Conservation (phyloP, 2,113 vertebrate species). For the Otolemur garnettii region DNA sequence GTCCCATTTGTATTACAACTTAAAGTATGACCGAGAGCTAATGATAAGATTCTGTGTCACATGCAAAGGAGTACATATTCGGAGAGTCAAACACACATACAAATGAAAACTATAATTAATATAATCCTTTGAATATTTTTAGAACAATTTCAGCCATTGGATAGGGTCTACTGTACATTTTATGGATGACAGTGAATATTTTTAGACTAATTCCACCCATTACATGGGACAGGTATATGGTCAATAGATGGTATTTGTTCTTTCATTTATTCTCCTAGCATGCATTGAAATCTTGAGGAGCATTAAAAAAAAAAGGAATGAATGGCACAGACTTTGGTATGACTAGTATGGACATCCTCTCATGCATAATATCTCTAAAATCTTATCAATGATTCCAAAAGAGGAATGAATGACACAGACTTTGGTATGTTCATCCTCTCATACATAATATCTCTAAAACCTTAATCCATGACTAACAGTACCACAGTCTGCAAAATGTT, state of each 20-base stretch:
- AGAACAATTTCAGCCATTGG: neutral
- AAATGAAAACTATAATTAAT: neutral
- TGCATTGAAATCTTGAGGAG: neutral
- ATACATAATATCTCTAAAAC: neutral
- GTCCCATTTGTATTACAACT: neutral
- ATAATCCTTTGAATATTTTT: neutral
- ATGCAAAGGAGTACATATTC: neutral
- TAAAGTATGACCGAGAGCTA: neutral
- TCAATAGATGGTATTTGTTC: neutral
- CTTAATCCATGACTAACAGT: neutral
- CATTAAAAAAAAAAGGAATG: conserved; percentile 16
- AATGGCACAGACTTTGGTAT: neutral
- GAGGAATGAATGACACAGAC: neutral
- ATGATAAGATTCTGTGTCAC: neutral
- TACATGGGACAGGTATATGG: neutral
- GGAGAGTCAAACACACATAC: neutral
- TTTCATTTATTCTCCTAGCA: neutral
- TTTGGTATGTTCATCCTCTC: conserved; percentile 41
- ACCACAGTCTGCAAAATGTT: neutral
- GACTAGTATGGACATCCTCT: no score
- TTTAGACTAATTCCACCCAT: conserved; percentile 12
- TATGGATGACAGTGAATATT: neutral
- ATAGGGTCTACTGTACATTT: neutral
- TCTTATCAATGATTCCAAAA: neutral
- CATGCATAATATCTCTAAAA: neutral